A percentile compares a stretch with the other conserved stretches of the same genome.
Evolutionary conservation across 2,888 invertebrate genomes (phyloP).

Genomic region (Hirtodrosophila cameraria): DNA sequence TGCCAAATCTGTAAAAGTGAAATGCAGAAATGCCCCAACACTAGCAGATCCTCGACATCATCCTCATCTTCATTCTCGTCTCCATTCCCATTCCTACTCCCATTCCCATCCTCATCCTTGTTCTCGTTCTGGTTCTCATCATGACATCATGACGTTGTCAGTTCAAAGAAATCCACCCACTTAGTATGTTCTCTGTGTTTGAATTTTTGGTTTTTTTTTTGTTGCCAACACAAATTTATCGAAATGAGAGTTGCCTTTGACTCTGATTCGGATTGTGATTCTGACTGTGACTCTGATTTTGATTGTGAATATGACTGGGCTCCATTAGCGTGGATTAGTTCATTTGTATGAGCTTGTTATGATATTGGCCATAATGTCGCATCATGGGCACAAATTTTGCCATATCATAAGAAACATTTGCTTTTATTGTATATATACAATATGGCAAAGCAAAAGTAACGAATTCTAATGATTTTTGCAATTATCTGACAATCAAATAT

Average conservation of each 20-base stretch:
- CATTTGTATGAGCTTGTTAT: slow-evolving; percentile 12
- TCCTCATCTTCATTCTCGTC: background rate
- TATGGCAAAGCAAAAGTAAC: background rate
- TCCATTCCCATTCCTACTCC: background rate
- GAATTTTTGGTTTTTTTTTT: too few species aligned
- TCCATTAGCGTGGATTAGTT: slow-evolving; percentile 50
- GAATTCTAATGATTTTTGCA: background rate
- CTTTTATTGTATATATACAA: too few species aligned
- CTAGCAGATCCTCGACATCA: background rate
- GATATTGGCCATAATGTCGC: background rate
- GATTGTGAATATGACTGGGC: slow-evolving; percentile 17
- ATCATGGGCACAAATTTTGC: slow-evolving; percentile 8
- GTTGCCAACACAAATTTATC: slow-evolving; percentile 40
- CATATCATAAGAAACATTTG: slow-evolving; percentile 4
- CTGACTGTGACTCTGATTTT: background rate
- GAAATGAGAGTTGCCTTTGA: slow-evolving; percentile 45
- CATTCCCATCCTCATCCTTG: slow-evolving; percentile 2
- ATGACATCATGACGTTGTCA: slow-evolving; percentile 49
- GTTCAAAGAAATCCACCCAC: slow-evolving; percentile 22
- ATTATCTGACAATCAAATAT: too few species aligned
- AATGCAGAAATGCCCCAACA: slow-evolving; percentile 46
- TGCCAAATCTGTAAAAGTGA: slow-evolving; percentile 54
- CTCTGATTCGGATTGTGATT: slow-evolving; percentile 9
- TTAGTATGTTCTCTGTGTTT: slow-evolving; percentile 13
- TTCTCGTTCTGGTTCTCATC: slow-evolving; percentile 21